Conservation (phyloP, 92 coral and sea anemone genomes). For the Pocillopora meandrina region DNA sequence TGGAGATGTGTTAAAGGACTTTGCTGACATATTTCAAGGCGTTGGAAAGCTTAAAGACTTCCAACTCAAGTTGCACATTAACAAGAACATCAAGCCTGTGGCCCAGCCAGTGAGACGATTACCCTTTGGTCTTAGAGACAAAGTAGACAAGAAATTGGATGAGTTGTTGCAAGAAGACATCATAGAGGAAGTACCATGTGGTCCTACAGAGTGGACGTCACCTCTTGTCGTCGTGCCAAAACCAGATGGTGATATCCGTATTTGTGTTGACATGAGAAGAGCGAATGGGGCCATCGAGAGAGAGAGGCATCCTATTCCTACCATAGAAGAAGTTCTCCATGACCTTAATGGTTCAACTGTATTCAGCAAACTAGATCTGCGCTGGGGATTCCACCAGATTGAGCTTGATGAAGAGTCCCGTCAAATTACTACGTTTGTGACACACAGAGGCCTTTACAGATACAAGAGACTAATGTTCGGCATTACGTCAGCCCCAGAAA, state of each 20-base stretch:
- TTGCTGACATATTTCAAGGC: too few species aligned
- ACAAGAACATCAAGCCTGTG: too few species aligned
- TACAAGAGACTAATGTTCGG: conserved; percentile 46
- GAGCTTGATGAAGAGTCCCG: conserved; percentile 48
- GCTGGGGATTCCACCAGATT: conserved; percentile 63
- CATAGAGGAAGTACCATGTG: conserved; percentile 43
- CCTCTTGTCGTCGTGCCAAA: conserved; percentile 44
- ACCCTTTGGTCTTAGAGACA: conserved; percentile 51
- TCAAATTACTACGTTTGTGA: conserved; percentile 40
- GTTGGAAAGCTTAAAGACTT: too few species aligned
- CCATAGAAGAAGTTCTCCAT: conserved; percentile 49
- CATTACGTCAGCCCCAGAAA: conserved; percentile 6
- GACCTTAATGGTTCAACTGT: conserved; percentile 44
- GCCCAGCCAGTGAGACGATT: conserved; percentile 1
- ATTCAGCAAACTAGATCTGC: conserved; percentile 50
- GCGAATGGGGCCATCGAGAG: conserved; percentile 42
- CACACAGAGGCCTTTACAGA: conserved; percentile 43
- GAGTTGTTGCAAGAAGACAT: conserved; percentile 9
- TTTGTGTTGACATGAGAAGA: conserved; percentile 53
- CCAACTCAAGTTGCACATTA: too few species aligned
- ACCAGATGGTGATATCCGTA: conserved; percentile 36
- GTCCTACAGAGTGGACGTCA: conserved; percentile 52
- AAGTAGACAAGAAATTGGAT: conserved; percentile 35
- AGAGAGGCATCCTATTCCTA: conserved; percentile 56
- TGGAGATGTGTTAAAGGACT: too few species aligned